These are phyloP conservation scores for Trichoplusia ni DNA, from an alignment of 1,140 invertebrate species.

Conservation along the genomic window DNA sequence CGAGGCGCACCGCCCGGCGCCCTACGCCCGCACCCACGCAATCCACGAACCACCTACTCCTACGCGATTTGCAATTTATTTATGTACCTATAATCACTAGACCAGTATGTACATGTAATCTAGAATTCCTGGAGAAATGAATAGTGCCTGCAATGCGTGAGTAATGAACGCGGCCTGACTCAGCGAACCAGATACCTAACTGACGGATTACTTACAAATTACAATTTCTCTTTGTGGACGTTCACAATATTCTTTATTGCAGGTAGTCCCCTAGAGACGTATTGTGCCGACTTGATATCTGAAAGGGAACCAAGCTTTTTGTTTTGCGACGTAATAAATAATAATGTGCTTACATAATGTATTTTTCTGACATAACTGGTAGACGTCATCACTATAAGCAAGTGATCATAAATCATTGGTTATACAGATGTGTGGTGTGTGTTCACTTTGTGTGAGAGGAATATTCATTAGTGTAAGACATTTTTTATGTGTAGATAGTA, in stretches of 20 bases:
- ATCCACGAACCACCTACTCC: constrained; percentile 15
- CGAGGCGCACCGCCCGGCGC: not conserved
- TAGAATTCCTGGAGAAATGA: constrained; percentile 34
- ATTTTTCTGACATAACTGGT: constrained; percentile 12
- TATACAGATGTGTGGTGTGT: not conserved
- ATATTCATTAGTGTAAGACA: not conserved
- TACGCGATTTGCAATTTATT: constrained; percentile 17
- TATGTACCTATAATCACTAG: constrained; percentile 2
- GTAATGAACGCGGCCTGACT: constrained; percentile 36
- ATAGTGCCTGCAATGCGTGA: constrained; percentile 28
- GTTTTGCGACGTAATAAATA: constrained; percentile 25
- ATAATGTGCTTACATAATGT: constrained; percentile 18
- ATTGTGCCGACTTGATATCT: constrained; percentile 13
- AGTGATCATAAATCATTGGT: not conserved
- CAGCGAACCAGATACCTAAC: constrained; percentile 26
- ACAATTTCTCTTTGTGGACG: constrained; percentile 10
- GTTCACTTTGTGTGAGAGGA: not conserved
- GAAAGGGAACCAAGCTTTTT: constrained; percentile 15
- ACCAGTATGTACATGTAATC: constrained; percentile 27
- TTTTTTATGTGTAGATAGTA: not conserved
- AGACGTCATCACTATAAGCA: not conserved
- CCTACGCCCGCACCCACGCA: not conserved
- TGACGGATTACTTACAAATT: constrained; percentile 36
- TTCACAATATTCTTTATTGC: constrained; percentile 16
- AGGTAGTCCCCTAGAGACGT: not conserved